These are phyloP conservation scores for Zootoca vivipara DNA, from an alignment of 2,113 vertebrate genomes.

Conservation along the genomic window DNA sequence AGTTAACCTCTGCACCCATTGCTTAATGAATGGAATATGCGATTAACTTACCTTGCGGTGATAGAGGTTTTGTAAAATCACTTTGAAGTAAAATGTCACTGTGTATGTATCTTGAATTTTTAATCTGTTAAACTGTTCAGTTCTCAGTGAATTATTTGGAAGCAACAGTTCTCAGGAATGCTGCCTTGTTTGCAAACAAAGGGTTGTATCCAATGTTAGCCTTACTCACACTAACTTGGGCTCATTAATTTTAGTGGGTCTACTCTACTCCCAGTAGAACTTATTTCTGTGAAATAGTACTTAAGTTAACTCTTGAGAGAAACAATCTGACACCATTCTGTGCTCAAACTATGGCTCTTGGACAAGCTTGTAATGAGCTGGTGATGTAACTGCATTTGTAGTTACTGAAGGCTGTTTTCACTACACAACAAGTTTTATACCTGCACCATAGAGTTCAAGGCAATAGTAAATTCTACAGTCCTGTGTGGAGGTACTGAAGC, in stretches of 20 bases:
- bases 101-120: slow-evolving; percentile 46
- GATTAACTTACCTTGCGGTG: slow-evolving; percentile 49
- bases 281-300: not conserved
- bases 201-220: no score
- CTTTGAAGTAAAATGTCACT: slow-evolving; percentile 42
- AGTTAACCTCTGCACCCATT: slow-evolving; percentile 56
- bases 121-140: slow-evolving; percentile 46
- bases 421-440: not conserved
- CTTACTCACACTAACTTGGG: no score
- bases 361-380: not conserved
- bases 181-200: not conserved
- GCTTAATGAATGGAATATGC: slow-evolving; percentile 46
- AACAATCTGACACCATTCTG: not conserved
- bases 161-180: not conserved
- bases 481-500: not conserved
- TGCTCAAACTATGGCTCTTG: not conserved
- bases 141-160: slow-evolving; percentile 51
- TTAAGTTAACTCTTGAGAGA: not conserved
- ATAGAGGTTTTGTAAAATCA: slow-evolving; percentile 48
- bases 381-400: not conserved
- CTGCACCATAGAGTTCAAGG: not conserved
- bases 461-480: not conserved
- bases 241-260: no score
- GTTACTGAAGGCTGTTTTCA: not conserved
- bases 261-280: no score